A percentile compares a stretch with the other conserved stretches of the same genome.
Evolutionary conservation across 2,888 invertebrate species (phyloP).

Genomic region (Drosophila neotestacea): DNA sequence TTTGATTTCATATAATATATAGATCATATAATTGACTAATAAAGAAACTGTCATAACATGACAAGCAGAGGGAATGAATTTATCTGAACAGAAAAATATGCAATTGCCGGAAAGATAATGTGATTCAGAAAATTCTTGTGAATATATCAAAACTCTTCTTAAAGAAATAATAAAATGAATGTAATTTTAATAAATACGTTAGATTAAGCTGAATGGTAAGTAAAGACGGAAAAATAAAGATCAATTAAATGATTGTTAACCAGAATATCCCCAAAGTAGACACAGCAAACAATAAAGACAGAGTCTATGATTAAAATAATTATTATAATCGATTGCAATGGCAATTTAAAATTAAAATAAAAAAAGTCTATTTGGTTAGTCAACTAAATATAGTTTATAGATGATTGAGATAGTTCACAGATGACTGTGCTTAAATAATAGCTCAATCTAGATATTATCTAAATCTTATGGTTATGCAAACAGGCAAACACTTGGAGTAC

Average conservation of each 20-base stretch:
- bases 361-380: neutral
- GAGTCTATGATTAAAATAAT: constrained; percentile 17
- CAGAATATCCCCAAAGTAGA: neutral
- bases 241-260: constrained; percentile 1
- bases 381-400: neutral
- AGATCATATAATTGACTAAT: constrained; percentile 7
- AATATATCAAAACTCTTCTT: no score
- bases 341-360: constrained; percentile 1
- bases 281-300: neutral
- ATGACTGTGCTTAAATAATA: constrained; percentile 6
- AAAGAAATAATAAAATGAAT: no score
- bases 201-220: no score
- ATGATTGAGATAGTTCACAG: neutral
- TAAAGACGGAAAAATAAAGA: no score
- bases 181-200: no score
- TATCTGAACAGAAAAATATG: no score
- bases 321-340: constrained; percentile 11
- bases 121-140: no score
- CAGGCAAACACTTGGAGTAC: constrained; percentile 15
- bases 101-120: no score
- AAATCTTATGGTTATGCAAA: constrained; percentile 4
- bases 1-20: constrained; percentile 6
- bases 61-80: neutral
- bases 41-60: neutral
- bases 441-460: constrained; percentile 18